A percentile compares a stretch with the other conserved stretches of the same genome.
Evolutionary conservation across 2,797 vertebrate species (phyloP).

Genomic region (Sparidentex hasta): DNA sequence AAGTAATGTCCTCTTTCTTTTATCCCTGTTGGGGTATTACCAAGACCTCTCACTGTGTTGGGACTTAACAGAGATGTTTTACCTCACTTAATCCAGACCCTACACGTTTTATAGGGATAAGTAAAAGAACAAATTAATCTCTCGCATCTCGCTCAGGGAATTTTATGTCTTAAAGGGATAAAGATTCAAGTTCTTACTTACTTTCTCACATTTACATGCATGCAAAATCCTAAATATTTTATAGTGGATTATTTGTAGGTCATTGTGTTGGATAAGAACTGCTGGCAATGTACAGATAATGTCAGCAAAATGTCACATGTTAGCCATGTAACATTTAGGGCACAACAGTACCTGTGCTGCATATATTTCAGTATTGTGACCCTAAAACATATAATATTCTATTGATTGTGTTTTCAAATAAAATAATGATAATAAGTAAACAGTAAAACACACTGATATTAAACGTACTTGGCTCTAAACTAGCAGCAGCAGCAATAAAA

Average conservation of each 20-base stretch:
- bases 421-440: neutral
- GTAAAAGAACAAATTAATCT: slow-evolving; percentile 31
- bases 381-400: neutral
- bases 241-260: slow-evolving; percentile 10
- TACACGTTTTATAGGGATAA: slow-evolving; percentile 49
- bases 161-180: slow-evolving; percentile 24
- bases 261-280: slow-evolving; percentile 16
- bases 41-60: slow-evolving; percentile 49
- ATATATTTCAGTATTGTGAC: neutral
- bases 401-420: neutral
- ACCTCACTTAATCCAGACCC: slow-evolving; percentile 49
- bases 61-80: slow-evolving; percentile 35
- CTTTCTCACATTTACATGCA: slow-evolving; percentile 26
- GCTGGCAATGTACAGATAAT: neutral
- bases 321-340: neutral
- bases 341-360: neutral
- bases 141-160: slow-evolving; percentile 22
- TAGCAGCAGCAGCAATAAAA: neutral
- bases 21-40: slow-evolving; percentile 35
- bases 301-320: neutral
- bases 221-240: slow-evolving; percentile 22
- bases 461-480: neutral
- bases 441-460: neutral
- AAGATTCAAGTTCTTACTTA: slow-evolving; percentile 23
- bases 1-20: slow-evolving; percentile 19